Conservation (phyloP, 1,140 invertebrate genomes). For the Cheumatopsyche charites region DNA sequence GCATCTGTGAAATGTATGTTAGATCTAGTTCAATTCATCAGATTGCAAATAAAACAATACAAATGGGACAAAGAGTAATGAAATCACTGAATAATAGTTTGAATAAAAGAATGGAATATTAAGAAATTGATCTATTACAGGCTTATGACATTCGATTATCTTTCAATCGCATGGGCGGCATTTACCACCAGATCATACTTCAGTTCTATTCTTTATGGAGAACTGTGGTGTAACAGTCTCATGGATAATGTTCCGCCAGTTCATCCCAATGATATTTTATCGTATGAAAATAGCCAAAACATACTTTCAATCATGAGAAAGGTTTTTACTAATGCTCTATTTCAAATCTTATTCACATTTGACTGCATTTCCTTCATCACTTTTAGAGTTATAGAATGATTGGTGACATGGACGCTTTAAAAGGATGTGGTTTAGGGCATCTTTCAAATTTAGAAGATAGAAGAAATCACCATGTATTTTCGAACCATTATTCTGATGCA, state of each 20-base stretch:
- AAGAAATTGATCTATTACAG: too few species aligned
- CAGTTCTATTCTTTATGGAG: slow-evolving; percentile 56
- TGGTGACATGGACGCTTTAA: slow-evolving; percentile 56
- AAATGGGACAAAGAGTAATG: neutral
- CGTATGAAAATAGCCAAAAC: slow-evolving; percentile 51
- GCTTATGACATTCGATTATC: slow-evolving; percentile 51
- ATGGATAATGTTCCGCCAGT: slow-evolving; percentile 52
- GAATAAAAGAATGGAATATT: too few species aligned
- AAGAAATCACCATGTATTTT: slow-evolving; percentile 53
- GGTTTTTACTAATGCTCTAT: slow-evolving; percentile 47
- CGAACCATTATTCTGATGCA: slow-evolving; percentile 54
- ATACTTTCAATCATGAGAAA: slow-evolving; percentile 56
- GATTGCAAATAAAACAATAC: slow-evolving; percentile 36
- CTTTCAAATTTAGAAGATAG: slow-evolving; percentile 54
- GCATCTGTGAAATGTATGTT: slow-evolving; percentile 44
- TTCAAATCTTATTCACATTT: neutral
- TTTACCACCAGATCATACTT: slow-evolving; percentile 52
- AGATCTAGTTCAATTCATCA: slow-evolving; percentile 41
- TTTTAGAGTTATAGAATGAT: slow-evolving; percentile 57
- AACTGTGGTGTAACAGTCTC: slow-evolving; percentile 52
- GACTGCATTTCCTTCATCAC: slow-evolving; percentile 1
- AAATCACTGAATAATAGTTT: too few species aligned
- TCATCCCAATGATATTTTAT: slow-evolving; percentile 51
- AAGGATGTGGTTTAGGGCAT: slow-evolving; percentile 58
- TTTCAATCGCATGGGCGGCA: slow-evolving; percentile 55